phyloP scores from a whole-genome alignment of 2,797 vertebrate genomes.

The Spea hammondii region DNA sequence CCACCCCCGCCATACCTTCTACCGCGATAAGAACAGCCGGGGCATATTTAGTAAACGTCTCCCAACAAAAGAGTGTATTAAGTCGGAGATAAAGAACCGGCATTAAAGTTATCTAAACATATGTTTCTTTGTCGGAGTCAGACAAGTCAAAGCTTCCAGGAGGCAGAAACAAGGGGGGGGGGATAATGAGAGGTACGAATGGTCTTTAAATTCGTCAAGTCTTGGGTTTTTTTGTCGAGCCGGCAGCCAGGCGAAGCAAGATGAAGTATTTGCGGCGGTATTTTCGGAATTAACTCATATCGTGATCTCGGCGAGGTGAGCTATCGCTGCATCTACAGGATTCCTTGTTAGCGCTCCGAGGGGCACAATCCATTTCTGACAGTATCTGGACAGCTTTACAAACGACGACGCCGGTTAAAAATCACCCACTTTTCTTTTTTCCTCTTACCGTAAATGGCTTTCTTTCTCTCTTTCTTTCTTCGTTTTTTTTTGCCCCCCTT shows the following conservation, averaged over 20 bases:
- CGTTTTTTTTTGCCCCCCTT: too few relatives aligned
- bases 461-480: not conserved
- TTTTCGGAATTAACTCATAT: constrained; percentile 22
- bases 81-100: constrained; percentile 23
- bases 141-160: constrained; percentile 18
- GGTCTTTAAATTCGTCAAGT: constrained; percentile 35
- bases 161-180: constrained; percentile 16
- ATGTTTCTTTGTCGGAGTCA: constrained; percentile 26
- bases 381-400: constrained; percentile 40
- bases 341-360: constrained; percentile 1
- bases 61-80: constrained; percentile 29
- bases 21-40: constrained; percentile 16
- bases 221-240: not conserved
- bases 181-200: constrained; percentile 32
- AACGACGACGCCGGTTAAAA: constrained; percentile 1
- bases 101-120: constrained; percentile 38
- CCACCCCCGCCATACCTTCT: constrained; percentile 3
- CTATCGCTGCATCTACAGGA: not conserved
- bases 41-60: constrained; percentile 29
- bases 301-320: constrained; percentile 18
- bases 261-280: constrained; percentile 22
- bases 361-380: constrained; percentile 26
- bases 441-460: constrained; percentile 16
- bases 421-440: not conserved
- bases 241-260: constrained; percentile 16